A percentile compares a stretch with the other conserved stretches of the same genome.
Conservation (phyloP, 2,797 vertebrate species). For the Cuniculus paca region DNA sequence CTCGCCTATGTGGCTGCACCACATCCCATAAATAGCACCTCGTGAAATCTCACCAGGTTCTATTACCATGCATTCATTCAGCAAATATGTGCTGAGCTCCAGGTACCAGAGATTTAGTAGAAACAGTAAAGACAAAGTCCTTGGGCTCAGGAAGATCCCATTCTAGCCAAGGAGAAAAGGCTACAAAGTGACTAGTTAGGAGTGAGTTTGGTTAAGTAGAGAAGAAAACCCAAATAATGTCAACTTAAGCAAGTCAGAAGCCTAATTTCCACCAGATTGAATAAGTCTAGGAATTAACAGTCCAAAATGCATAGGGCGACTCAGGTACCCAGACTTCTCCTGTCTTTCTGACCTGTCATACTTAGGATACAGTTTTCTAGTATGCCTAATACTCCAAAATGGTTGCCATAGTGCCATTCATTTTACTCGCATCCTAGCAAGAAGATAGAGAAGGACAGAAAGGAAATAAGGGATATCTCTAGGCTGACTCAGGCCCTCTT, state of each 20-base stretch:
- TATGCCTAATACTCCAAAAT: not conserved
- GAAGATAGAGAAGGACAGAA: not conserved
- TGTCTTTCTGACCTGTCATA: not conserved
- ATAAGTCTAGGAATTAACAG: not conserved
- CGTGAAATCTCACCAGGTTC: not conserved
- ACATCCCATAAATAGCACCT: not conserved
- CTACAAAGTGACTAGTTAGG: conserved; percentile 17
- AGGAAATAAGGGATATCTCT: not conserved
- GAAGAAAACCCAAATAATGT: not conserved
- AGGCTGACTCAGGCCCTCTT: not conserved
- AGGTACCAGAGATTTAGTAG: not conserved
- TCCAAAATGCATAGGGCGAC: not conserved
- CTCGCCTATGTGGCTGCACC: not conserved
- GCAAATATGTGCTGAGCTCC: not conserved
- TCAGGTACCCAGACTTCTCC: not conserved
- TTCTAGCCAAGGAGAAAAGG: not conserved
- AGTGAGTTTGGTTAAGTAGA: not conserved
- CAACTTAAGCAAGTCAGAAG: not conserved
- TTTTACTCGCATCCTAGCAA: not conserved
- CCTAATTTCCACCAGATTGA: not conserved
- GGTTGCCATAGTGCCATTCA: not conserved
- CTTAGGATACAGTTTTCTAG: not conserved
- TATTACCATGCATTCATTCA: not conserved
- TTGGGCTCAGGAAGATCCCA: not conserved
- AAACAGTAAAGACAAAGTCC: not conserved